phyloP scores from a whole-genome alignment of 1,140 invertebrate genomes.

The Leptopilina boulardi region DNA sequence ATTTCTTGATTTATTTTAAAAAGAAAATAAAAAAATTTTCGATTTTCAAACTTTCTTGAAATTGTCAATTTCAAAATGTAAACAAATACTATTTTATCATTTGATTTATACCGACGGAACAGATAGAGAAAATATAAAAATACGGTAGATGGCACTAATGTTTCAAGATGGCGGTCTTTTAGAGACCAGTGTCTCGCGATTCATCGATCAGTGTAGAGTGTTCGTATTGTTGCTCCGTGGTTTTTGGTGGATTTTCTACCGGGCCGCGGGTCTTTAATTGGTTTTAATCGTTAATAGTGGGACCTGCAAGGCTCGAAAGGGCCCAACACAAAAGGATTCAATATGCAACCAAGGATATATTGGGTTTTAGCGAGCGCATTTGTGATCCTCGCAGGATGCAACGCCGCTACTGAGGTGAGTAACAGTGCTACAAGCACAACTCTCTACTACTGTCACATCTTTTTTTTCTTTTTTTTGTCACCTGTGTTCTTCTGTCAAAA shows the following conservation, averaged over 20 bases:
- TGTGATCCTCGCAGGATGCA: constrained; percentile 55
- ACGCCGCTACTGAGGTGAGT: constrained; percentile 57
- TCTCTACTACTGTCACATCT: not conserved
- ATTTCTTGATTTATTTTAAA: no score
- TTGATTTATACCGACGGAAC: no score
- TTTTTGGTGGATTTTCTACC: constrained; percentile 52
- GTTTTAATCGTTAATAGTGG: constrained; percentile 44
- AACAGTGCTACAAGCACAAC: not conserved
- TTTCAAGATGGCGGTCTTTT: constrained; percentile 9
- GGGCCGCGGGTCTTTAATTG: constrained; percentile 49
- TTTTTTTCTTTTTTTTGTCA: not conserved
- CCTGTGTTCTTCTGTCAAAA: not conserved
- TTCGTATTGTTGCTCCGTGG: constrained; percentile 55
- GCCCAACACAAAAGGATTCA: constrained; percentile 43
- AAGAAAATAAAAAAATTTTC: no score
- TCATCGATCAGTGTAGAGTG: constrained; percentile 61
- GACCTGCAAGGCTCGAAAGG: constrained; percentile 51
- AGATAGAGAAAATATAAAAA: no score
- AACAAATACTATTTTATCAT: no score
- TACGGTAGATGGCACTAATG: not conserved
- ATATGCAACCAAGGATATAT: constrained; percentile 59
- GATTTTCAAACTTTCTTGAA: no score
- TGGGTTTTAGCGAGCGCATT: constrained; percentile 50
- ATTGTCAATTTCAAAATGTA: no score
- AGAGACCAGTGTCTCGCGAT: constrained; percentile 54